Evolutionary conservation across 2,113 vertebrate genomes (phyloP).

Genomic region (Monopterus albus): DNA sequence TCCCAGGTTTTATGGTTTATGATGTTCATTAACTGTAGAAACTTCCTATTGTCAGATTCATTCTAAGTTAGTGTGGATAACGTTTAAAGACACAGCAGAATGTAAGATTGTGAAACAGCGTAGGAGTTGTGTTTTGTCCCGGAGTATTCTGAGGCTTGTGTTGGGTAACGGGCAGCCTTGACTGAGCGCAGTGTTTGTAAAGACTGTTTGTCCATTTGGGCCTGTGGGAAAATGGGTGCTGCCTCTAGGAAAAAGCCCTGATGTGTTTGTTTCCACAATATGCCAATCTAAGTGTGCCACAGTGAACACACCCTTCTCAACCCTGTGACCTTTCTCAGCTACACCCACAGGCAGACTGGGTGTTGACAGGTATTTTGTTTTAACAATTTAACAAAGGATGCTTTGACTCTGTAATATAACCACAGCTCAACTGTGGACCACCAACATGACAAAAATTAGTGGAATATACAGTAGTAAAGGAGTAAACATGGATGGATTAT

Average conservation of each 20-base stretch:
- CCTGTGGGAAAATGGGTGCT: constrained; percentile 53
- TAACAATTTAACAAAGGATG: background rate
- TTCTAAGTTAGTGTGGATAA: background rate
- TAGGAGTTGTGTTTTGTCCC: constrained; percentile 22
- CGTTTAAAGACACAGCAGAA: background rate
- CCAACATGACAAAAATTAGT: constrained; percentile 3
- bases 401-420: background rate
- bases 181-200: constrained; percentile 19
- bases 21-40: no score
- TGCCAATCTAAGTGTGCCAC: constrained; percentile 25
- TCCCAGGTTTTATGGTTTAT: no score
- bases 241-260: constrained; percentile 24
- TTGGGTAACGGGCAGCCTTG: constrained; percentile 44
- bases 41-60: background rate
- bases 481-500: no score
- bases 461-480: no score
- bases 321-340: constrained; percentile 34
- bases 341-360: background rate
- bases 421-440: constrained; percentile 18
- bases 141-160: constrained; percentile 11
- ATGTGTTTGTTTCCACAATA: constrained; percentile 73
- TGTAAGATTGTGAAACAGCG: constrained; percentile 29
- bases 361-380: constrained; percentile 9
- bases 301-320: constrained; percentile 36
- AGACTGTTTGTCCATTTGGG: constrained; percentile 3